Evolutionary conservation across 2,797 vertebrate species (phyloP).

Genomic region (Pseudomugil tenellus): DNA sequence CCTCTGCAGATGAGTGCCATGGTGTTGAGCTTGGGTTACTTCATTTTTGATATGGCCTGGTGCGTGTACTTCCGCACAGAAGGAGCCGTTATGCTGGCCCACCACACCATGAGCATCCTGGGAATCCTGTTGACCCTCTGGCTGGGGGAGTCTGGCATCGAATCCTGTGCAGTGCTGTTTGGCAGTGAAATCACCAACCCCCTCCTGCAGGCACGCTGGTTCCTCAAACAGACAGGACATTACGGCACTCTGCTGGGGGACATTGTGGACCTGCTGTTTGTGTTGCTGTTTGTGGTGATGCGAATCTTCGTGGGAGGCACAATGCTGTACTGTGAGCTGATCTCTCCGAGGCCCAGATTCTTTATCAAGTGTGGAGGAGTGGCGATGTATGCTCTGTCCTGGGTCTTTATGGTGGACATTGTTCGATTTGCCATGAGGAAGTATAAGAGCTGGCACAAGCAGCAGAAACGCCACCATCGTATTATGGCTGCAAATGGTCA

Average conservation of each 20-base stretch:
- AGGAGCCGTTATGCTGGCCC: conserved; percentile 93
- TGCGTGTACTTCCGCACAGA: conserved; percentile 94
- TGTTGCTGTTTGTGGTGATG: conserved; percentile 90
- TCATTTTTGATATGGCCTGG: conserved; percentile 96
- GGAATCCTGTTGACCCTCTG: conserved; percentile 89
- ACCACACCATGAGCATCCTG: conserved; percentile 94
- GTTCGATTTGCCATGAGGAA: conserved; percentile 88
- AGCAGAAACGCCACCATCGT: conserved; percentile 68
- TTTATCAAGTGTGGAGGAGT: conserved; percentile 92
- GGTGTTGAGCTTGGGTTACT: conserved; percentile 93
- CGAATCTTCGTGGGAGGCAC: conserved; percentile 92
- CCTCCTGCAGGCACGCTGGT: conserved; percentile 95
- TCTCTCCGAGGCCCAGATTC: conserved; percentile 89
- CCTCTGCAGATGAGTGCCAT: conserved; percentile 89
- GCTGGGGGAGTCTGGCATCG: conserved; percentile 90
- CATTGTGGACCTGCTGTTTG: conserved; percentile 90
- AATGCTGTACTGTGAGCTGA: conserved; percentile 94
- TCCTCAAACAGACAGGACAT: conserved; percentile 89
- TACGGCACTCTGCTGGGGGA: conserved; percentile 86
- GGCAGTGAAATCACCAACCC: conserved; percentile 98
- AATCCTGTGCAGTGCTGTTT: conserved; percentile 93
- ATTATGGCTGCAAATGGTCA: conserved; percentile 66
- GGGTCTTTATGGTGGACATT: conserved; percentile 95
- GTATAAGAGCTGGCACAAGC: conserved; percentile 84
- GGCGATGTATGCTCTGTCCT: conserved; percentile 92